Base-by-base conservation (phyloP, 2,888 invertebrate species). In the Stegana nigrithorax region DNA sequence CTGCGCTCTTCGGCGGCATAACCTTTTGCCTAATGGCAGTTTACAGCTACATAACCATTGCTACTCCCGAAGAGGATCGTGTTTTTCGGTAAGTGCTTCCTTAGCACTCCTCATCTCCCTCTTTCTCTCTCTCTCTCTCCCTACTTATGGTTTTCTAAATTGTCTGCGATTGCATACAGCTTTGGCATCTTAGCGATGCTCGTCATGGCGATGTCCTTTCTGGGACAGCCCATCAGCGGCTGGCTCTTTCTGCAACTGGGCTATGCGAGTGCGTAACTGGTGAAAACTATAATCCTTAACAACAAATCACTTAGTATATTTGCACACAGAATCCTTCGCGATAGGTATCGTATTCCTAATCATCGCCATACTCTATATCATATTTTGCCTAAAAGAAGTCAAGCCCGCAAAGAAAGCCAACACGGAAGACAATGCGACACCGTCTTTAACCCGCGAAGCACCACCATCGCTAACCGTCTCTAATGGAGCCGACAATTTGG, bases 181-280 rank as follows among this genome's bases (percentile, higher is more conserved):
- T 86, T 84, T 69, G 86, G 86, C 4, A 84, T 85, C 39, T 85
- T 86, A 63, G 83, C 84, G 7, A 83, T 84, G 80, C 84, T 84
- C 53, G 65, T 83, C 0, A 84, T 80, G 0, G 80, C 81, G 1
- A 72, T 83, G 19, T 83, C 84, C 0, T 81, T 85, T n/a, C 68
- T 84, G 17, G 84, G 84, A 0, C 69, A 81, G 25, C 83, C 84
- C 0, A 67, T 83, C 4, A 83, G 84, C 72, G 86, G 86, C 58
- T 67, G 74, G 1, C 67, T 86, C 4, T 82, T 81, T 29, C 73
- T 73, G 5, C 67, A 76, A 4, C 64, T 86, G 14, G 85, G 86
- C 36, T 86, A 86, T 59, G 75, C 78, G 19, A 72, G 86, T 85
- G 63, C 72, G 83, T 75, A 0, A 10, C n/a, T n/a, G n/a, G n/a